Base-by-base conservation (phyloP, 2,888 invertebrate genomes). In the Tetheella fluctuosa region DNA sequence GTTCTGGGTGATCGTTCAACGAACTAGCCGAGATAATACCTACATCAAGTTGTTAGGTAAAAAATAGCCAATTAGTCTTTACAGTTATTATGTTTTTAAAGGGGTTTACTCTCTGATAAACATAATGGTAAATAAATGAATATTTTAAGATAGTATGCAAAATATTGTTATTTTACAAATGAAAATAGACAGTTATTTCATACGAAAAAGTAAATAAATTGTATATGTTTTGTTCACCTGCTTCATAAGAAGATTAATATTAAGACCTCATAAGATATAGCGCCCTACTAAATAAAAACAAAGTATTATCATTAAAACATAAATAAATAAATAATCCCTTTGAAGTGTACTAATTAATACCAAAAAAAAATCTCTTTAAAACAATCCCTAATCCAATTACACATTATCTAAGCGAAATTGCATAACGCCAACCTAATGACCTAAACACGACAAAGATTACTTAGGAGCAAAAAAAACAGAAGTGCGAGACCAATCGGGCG, bases 401-500 rank as follows among this genome's bases (percentile, higher is more conserved):
- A 65, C 69, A 70, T 64, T 64, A 59, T 59, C 54, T 58, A 52
- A 58, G 58, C 54, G 17, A 30, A 65, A 73, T 82, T 84, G 83
- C 83, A 79, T 83, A 83, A 83, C 20, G 48, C 65, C 72, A 83
- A 85, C 85, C 85, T 84, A 85, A 86, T 86, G 84, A 88, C 83
- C 85, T 80, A 81, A 84, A 82, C 80, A 75, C 69, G 71, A 75
- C 80, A 77, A 79, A 84, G 81, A 80, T 79, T 76, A 77, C 60
- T 61, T 53, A 64, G 55, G 48, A 48, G 48, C 69, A 74, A 79
- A 34, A 84, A 82, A 77, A 79, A 73, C 74, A 83, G 77, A 81
- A 77, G 82, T 77, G 84, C 70, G 81, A 85, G 85, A 83, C 88
- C 88, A 87, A 88, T 88, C 86, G 88, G 89, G 87, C 83, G 86